Evolutionary conservation across 2,888 invertebrate species (phyloP), one percentile per base, ranked within the genome.

Genomic region (Ptychoptera albimana): DNA sequence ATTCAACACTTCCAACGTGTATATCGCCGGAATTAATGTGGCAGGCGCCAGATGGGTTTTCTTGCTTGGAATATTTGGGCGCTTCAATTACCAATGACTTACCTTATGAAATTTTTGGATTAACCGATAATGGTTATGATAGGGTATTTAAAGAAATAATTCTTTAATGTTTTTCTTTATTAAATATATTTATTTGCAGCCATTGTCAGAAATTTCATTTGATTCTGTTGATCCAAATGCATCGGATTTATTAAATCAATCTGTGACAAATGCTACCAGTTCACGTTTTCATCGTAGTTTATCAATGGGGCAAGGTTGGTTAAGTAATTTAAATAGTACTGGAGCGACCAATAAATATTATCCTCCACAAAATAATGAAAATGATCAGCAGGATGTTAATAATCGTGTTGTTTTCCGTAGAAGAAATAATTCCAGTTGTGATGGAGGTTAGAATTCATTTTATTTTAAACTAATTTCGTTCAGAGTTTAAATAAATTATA

Each of bases 241-340:
- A 39, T 60, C 59, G 37, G 64, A 63, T 16, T 16, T 57, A 11
- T 58, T 63, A 54, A 54, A 60, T 0, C 53, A 55, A 13, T 51
- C 50, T 2, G 53, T 50, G 2, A 43, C 48, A n/a, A 56, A 55
- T 2, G 58, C 57, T 0, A 45, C 60, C 23, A 23, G 23, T 3
- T 60, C 64, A 0, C 59, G 61, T 43, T 86, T 89, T 51, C 88
- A 86, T 56, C 74, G 89, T 52, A 89, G 88, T 1, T 82, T 87
- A 49, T 89, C 89, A 0, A 88, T 89, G 83, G 87, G 87, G 0
- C 74, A 74, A 51, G 73, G 74, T 1, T 66, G 66, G 66, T 57
- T 57, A 11, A 36, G 38, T 5, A 45, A 45, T 32, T 9, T 15
- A 2, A 40, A 44, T 23, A 40, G 29, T 40, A 39, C 35, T 10